Percentiles rank a stretch among this genome's conserved stretches.
phyloP scores from a whole-genome alignment of 2,888 invertebrate species.

The Drosophila recens region DNA sequence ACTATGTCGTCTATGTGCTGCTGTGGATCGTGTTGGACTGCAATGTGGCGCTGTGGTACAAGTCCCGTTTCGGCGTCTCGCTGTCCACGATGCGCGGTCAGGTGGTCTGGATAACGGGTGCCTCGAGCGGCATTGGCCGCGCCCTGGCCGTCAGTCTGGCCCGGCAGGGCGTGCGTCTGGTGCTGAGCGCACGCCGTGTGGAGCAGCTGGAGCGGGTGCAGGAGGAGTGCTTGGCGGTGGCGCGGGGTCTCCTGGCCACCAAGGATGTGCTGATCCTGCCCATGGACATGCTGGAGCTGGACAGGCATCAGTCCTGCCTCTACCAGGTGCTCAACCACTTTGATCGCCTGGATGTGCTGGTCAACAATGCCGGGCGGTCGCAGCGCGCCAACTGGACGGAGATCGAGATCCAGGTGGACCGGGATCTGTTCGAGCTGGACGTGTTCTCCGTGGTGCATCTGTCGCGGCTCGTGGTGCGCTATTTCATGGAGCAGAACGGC shows the following conservation, averaged over 20 bases:
- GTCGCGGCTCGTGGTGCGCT: slow-evolving; percentile 89
- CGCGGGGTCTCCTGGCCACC: slow-evolving; percentile 85
- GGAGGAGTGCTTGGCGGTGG: slow-evolving; percentile 86
- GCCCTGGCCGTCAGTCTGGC: slow-evolving; percentile 89
- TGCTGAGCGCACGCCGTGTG: slow-evolving; percentile 89
- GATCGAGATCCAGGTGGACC: slow-evolving; percentile 90
- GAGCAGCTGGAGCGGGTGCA: slow-evolving; percentile 89
- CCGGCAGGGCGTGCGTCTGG: slow-evolving; percentile 88
- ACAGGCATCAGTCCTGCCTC: slow-evolving; percentile 88
- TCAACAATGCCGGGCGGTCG: slow-evolving; percentile 93
- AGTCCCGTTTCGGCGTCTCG: slow-evolving; percentile 88
- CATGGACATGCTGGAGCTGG: slow-evolving; percentile 88
- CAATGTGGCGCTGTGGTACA: slow-evolving; percentile 87
- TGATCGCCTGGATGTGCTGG: slow-evolving; percentile 90
- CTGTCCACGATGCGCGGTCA: slow-evolving; percentile 87
- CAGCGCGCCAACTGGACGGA: slow-evolving; percentile 91
- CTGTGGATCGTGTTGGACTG: slow-evolving; percentile 87
- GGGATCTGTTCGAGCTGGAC: slow-evolving; percentile 91
- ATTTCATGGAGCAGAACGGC: slow-evolving; percentile 86
- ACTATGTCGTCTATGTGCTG: slow-evolving; percentile 86
- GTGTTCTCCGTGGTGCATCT: slow-evolving; percentile 90
- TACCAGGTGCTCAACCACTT: slow-evolving; percentile 89
- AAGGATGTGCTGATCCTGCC: slow-evolving; percentile 89
- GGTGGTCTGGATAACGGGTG: slow-evolving; percentile 94
- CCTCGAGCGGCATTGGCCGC: slow-evolving; percentile 94